Conservation (phyloP, 2,797 vertebrate genomes). For the Halcyon chelicuti region DNA sequence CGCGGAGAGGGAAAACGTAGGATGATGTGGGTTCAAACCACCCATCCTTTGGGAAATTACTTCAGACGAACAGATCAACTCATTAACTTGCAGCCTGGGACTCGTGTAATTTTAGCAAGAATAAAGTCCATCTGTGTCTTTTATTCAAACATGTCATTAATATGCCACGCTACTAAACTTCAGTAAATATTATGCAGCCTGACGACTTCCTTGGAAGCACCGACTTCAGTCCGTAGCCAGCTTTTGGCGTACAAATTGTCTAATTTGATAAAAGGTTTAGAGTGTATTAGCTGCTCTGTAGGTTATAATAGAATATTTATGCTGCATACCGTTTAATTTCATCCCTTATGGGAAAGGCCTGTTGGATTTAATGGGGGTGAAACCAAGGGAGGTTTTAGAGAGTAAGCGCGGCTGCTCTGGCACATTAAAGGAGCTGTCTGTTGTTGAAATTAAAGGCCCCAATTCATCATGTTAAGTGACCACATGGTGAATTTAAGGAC, state of each 20-base stretch:
- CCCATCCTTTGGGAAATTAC: neutral
- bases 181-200: neutral
- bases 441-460: slow-evolving; percentile 26
- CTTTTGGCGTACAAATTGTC: slow-evolving; percentile 34
- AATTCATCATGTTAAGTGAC: slow-evolving; percentile 20
- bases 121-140: slow-evolving; percentile 24
- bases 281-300: slow-evolving; percentile 37
- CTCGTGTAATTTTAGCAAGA: slow-evolving; percentile 11
- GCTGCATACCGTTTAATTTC: slow-evolving; percentile 19
- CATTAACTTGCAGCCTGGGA: slow-evolving; percentile 33
- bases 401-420: neutral
- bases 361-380: slow-evolving; percentile 38
- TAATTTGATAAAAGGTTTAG: slow-evolving; percentile 53
- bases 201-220: slow-evolving; percentile 2
- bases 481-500: slow-evolving; percentile 2
- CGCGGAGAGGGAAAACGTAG: neutral
- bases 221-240: neutral
- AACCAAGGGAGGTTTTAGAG: slow-evolving; percentile 10
- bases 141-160: neutral
- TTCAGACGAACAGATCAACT: slow-evolving; percentile 38
- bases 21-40: neutral
- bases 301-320: slow-evolving; percentile 61
- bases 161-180: slow-evolving; percentile 1
- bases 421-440: slow-evolving; percentile 12
- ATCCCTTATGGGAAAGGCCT: slow-evolving; percentile 29